Conservation (phyloP, 2,888 invertebrate genomes). For the Scaptomyza tumidula region DNA sequence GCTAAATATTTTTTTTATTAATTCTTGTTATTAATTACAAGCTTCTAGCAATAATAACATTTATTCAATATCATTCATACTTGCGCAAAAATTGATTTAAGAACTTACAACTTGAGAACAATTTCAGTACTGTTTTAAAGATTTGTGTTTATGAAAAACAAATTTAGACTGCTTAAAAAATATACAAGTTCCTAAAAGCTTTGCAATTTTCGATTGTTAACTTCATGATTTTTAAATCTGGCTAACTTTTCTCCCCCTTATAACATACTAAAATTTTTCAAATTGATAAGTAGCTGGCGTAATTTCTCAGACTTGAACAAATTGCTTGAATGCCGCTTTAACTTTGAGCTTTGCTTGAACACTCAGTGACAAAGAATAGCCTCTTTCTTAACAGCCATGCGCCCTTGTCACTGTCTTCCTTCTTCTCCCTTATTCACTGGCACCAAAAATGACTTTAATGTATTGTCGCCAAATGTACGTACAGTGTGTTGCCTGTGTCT, state of each 20-base stretch:
- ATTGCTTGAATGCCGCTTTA: conserved; percentile 41
- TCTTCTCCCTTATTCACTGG: conserved; percentile 13
- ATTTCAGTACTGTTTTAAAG: neutral
- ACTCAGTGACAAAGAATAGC: conserved; percentile 43
- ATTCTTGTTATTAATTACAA: no score
- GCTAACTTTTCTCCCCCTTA: neutral
- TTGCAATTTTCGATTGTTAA: neutral
- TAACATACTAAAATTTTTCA: neutral
- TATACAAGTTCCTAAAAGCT: no score
- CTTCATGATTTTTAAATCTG: neutral
- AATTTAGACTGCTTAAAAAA: no score
- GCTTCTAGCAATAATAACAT: no score
- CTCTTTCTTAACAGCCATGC: neutral
- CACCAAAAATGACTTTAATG: conserved; percentile 59
- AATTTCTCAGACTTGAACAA: conserved; percentile 14
- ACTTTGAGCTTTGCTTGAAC: conserved; percentile 62
- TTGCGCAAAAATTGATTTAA: no score
- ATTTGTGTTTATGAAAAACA: neutral
- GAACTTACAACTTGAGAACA: no score
- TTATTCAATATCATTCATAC: no score
- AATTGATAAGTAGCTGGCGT: conserved; percentile 20
- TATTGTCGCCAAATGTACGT: conserved; percentile 61
- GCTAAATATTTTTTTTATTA: no score
- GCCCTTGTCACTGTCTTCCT: neutral
- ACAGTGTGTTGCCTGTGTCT: neutral